Evolutionary conservation across 2,888 invertebrate species (phyloP), one percentile per base, ranked within the genome.

Genomic region (Halictus quadricinctus): DNA sequence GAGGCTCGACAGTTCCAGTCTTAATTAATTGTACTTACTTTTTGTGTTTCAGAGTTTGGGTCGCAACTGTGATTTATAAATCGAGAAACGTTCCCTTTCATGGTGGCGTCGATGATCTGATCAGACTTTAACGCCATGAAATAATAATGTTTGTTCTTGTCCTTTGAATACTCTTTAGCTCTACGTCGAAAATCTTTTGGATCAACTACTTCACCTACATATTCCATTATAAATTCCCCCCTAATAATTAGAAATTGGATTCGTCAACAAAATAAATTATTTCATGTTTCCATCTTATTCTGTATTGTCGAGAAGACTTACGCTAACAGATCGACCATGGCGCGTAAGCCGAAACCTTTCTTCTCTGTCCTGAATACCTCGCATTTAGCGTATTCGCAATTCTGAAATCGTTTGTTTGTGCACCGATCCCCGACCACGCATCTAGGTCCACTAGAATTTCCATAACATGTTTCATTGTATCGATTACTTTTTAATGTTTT

Each of bases 41-140:
- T 99, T 95, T 99, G 99, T 0, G 99, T 99, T 95, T 99, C 99
- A 6, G 99, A 98, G 94, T 99, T 99, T 0, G 99, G 99, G 91
- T 99, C 99, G 94, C 99, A 99, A 72, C 99, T 99, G 94, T 99
- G 99, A 95, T 99, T 99, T 91, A 99, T 99, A 93, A 99, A 99
- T 66, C 99, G 96, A 0, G 99, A 99, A 84, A 98, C 97, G 94
- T 99, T 99, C 54, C 99, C 99, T 95, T 98, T 98, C 90, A 96
- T 95, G 0, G 99, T 99, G 2, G 99, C 99, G 95, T 99, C 99
- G 84, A 99, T 99, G 80, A 98, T 97, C 85, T 98, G 97, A 95
- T 99, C 98, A 1, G 98, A 97, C 93, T 98, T 97, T 72, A 99
- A 95, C 0, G 99, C 98, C 99, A 99, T 99, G 94, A 99, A 99